Base-by-base conservation (phyloP, 2,113 vertebrate species). In the Garra rufa region DNA sequence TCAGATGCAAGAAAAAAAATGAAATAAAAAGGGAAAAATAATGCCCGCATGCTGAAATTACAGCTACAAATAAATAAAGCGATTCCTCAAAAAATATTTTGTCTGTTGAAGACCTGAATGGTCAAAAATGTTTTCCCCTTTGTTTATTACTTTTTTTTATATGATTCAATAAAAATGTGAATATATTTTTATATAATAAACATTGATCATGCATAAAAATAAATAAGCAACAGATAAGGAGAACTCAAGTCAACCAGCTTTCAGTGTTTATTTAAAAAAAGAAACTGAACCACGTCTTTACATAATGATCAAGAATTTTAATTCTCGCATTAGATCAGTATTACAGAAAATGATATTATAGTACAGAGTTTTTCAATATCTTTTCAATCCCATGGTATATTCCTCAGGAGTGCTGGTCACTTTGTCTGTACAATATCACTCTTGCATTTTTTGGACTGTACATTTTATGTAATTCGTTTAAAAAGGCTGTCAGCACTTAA, bases 281-380 rank as follows among this genome's bases (percentile, higher is more conserved):
- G 79, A 90, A 85, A 87, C 83, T 55, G 70, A 81, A 86, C 34
- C 79, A 83, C 86, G 77, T 85, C 77, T 97, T 96, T 97, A 98
- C 95, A 98, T 97, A 99, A 99, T 98, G 97, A 96, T 95, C 95
- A 96, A 97, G 96, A 95, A 96, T 95, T 98, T 95, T 93, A 92
- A 93, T 94, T 97, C 97, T 96, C 96, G 96, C 95, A 95, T 97
- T 95, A 95, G 96, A 96, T 98, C 97, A 97, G 97, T 95, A 96
- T 99, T 97, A 98, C 97, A 99, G 97, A 98, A 99, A 99, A 98
- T 95, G 94, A 92, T 89, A 90, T 97, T 96, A 98, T 97, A 96
- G 96, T 98, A 98, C 97, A 99, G 96, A 95, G 93, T 96, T 96
- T 95, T 97, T 98, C 95, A 97, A 97, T 96, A 95, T 96, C 93